Conservation (phyloP, 2,113 vertebrate genomes). For the Atherinomorus stipes region DNA sequence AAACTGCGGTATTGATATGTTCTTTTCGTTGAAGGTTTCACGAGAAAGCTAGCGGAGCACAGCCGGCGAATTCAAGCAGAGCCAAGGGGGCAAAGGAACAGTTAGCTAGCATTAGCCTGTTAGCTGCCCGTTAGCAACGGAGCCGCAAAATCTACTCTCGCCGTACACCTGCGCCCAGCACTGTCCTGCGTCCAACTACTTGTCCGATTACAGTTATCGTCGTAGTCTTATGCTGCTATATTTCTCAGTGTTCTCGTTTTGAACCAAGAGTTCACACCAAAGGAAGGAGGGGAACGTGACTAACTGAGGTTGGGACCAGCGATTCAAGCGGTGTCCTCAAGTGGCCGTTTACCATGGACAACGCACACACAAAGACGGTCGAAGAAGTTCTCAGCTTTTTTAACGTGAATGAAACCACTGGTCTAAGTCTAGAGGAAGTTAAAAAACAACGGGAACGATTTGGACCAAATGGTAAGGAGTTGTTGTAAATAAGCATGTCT, state of each 20-base stretch:
- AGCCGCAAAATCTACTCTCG: slow-evolving; percentile 45
- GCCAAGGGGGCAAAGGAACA: slow-evolving; percentile 24
- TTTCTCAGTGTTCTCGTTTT: not conserved
- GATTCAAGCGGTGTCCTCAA: slow-evolving; percentile 57
- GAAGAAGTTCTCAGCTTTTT: slow-evolving; percentile 96
- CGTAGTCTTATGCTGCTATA: accelerated
- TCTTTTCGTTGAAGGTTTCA: not conserved
- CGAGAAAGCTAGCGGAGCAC: slow-evolving; percentile 37
- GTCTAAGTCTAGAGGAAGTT: slow-evolving; percentile 92
- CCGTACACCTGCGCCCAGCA: slow-evolving; percentile 46
- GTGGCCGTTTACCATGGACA: slow-evolving; percentile 89
- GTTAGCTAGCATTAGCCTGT: slow-evolving; percentile 69
- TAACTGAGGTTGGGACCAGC: slow-evolving; percentile 50
- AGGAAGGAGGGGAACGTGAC: slow-evolving; percentile 26
- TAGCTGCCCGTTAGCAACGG: slow-evolving; percentile 59
- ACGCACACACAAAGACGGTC: slow-evolving; percentile 98
- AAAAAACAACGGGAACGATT: slow-evolving; percentile 94
- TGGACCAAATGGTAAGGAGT: slow-evolving; percentile 93
- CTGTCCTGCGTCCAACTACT: not conserved
- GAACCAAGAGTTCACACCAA: slow-evolving; percentile 7
- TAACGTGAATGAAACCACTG: slow-evolving; percentile 96
- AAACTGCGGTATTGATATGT: slow-evolving; percentile 25
- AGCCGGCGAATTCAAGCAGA: slow-evolving; percentile 63
- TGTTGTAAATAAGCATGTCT: not conserved
- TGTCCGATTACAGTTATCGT: not conserved